Evolutionary conservation across 2,888 invertebrate species (phyloP).

Genomic region (Penaeus monodon): DNA sequence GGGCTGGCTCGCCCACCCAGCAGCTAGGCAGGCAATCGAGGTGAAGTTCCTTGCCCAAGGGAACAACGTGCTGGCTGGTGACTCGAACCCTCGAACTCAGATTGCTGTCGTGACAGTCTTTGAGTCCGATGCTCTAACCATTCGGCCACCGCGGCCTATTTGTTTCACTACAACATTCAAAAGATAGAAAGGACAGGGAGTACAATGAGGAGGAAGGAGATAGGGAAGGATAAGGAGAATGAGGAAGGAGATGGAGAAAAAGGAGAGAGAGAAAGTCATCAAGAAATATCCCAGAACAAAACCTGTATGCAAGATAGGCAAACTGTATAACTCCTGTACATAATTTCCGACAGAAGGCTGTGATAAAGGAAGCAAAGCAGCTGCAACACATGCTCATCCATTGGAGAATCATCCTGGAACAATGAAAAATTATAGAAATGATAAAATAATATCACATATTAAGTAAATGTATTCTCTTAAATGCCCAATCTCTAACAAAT

Average conservation of each 20-base stretch:
- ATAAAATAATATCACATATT: not conserved
- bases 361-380: slow-evolving; percentile 90
- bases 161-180: not conserved
- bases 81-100: too few relatives aligned
- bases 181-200: not conserved
- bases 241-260: too few relatives aligned
- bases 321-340: slow-evolving; percentile 97
- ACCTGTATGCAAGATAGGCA: slow-evolving; percentile 95
- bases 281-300: slow-evolving; percentile 2
- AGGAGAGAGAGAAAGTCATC: not conserved
- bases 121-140: too few relatives aligned
- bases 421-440: slow-evolving; percentile 50
- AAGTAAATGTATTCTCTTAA: too few relatives aligned
- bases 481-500: too few relatives aligned
- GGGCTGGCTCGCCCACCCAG: too few relatives aligned
- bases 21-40: too few relatives aligned
- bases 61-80: too few relatives aligned
- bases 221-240: not conserved
- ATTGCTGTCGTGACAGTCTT: too few relatives aligned
- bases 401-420: slow-evolving; percentile 85
- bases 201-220: not conserved
- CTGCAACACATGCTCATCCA: slow-evolving; percentile 96
- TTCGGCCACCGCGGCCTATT: too few relatives aligned
- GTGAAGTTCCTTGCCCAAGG: too few relatives aligned
- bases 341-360: slow-evolving; percentile 93